Evolutionary conservation across 2,888 invertebrate genomes (phyloP), one percentile per base, ranked within the genome.

Genomic region (Halictus quadricinctus): DNA sequence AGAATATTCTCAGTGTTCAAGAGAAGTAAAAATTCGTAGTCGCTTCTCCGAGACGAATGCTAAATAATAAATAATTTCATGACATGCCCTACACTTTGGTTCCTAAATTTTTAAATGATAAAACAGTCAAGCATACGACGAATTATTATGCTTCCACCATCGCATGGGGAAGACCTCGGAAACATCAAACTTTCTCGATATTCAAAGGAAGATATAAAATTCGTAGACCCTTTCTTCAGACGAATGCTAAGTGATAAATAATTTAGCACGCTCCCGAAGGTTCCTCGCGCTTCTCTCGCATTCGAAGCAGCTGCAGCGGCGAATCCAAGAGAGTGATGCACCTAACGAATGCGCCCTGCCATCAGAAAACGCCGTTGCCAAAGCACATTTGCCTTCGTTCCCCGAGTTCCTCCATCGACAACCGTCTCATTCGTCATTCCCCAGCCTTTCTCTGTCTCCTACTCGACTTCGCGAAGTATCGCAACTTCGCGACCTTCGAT

Each of bases 401-500:
- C 72, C n/a, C 2, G 6, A 10, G 46, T 15, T 77, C 41, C 75
- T 60, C 79, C 76, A 66, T 73, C 76, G 72, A 18, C 66, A 8
- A 66, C 15, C 29, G 36, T 66, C 36, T 29, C 64, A 64, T 36
- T 64, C 64, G 29, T 78, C 73, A 66, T 75, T 75, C 72, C 72
- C 8, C 66, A 36, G 18, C 3, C 36, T 72, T 72, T 79, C 75
- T 64, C 72, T 79, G 77, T 85, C 81, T 83, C 64, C 72, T 72
- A 50, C 80, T 72, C 75, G 75, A 75, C 69, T 76, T 76, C 84
- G 77, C 76, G 82, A 88, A 89, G 87, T 90, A 86, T 88, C 90
- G 86, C 89, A 92, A 92, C 88, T 92, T 91, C 88, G 85, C 83
- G 84, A 88, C 88, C 89, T 89, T 90, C 89, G 91, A 92, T 89